phyloP scores from a whole-genome alignment of 1,140 invertebrate species.

The Heterodera carotae region DNA sequence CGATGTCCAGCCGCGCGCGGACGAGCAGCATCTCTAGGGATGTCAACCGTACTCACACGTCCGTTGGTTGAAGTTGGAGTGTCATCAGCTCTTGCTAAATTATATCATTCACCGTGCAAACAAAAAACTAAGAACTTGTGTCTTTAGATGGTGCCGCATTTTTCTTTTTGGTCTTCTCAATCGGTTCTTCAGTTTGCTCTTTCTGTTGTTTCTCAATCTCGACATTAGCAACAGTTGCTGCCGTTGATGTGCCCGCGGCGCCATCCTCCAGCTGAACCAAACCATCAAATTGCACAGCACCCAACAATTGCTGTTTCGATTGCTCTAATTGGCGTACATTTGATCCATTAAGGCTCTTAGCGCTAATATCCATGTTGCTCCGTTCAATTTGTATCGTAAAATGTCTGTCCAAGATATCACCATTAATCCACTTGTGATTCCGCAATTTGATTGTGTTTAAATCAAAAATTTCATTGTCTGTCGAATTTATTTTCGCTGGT shows the following conservation, averaged over 20 bases:
- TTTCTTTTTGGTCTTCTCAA: neutral
- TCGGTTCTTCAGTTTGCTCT: neutral
- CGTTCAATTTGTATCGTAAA: neutral
- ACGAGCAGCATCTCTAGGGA: neutral
- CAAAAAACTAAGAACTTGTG: neutral
- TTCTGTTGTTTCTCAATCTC: neutral
- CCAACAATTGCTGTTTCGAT: neutral
- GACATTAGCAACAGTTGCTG: neutral
- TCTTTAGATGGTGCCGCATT: neutral
- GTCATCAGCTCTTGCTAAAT: neutral
- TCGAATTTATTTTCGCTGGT: neutral
- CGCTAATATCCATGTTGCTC: neutral
- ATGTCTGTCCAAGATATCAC: constrained; percentile 1
- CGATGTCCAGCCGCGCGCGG: neutral
- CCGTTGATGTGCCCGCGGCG: neutral
- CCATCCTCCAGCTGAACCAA: neutral
- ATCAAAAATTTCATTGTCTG: neutral
- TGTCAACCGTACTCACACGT: neutral
- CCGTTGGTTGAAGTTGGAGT: no score
- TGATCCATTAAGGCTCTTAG: neutral
- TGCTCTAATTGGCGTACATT: neutral
- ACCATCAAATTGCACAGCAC: constrained; percentile 5
- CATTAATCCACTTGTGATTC: neutral
- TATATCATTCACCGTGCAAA: neutral
- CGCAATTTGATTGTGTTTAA: neutral